Base-by-base conservation (phyloP, 2,797 vertebrate genomes). In the Synanceia verrucosa region DNA sequence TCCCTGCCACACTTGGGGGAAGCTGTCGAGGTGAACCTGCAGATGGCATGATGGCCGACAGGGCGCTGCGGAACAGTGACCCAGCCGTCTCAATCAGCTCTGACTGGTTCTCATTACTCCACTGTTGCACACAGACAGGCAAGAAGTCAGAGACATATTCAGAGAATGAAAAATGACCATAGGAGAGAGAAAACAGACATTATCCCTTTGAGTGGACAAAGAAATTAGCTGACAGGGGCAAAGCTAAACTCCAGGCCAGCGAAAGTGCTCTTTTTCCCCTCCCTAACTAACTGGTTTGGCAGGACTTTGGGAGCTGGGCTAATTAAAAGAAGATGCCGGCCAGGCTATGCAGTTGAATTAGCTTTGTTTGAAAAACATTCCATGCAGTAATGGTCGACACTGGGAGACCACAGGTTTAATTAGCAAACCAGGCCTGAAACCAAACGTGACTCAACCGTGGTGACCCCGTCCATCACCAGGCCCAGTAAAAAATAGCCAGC, bases 81-180 rank as follows among this genome's bases (percentile, higher is more conserved):
- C 96, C 94, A 0, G 96, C 96, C 1, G 95, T 92, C 80, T 97
- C 94, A 1, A 97, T 90, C 76, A 99, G 91, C 67, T 99, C 97
- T 0, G 96, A 96, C 87, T 99, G 97, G 92, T 96, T 95, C 55
- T 94, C 88, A 29, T 97, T 97, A 87, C 95, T 99, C 98, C 98
- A 99, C 98, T 99, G 89, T 68, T 51, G 24, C 43, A 51, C n/a
- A 65, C 56, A 79, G 39, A 76, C 33, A 36, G 48, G 50, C 57
- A 70, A 60, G 29, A 37, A 36, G 48, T 75, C 70, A 77, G 33
- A 65, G 8, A 75, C 55, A 70, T 39, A 58, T 73, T 83, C 57
- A 84, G 37, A 61, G 48, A 66, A 57, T 69, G 57, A 76, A 55
- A 86, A 79, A 70, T 18, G 65, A 26, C n/a, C 62, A 69, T 44